Conservation (phyloP, 2,113 vertebrate species). For the Hoplias malabaricus region DNA sequence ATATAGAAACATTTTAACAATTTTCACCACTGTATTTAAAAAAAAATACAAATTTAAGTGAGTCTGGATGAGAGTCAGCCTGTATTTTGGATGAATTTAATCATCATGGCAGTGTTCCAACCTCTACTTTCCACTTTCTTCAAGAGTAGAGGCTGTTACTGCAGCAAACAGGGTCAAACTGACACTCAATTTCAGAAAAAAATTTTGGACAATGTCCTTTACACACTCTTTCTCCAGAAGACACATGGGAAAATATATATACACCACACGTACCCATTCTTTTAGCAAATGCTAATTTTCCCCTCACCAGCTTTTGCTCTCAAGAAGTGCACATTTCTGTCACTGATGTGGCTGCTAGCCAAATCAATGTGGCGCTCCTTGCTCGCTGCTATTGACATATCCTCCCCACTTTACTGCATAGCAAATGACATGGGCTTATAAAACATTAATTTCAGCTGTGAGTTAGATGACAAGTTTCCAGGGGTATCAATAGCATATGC, state of each 20-base stretch:
- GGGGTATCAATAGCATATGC: slow-evolving; percentile 24
- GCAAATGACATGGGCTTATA: slow-evolving; percentile 25
- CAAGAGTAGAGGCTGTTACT: too few relatives aligned
- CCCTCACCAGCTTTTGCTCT: not conserved
- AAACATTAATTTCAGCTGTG: slow-evolving; percentile 50
- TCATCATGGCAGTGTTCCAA: too few relatives aligned
- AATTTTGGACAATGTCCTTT: too few relatives aligned
- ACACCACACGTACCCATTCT: not conserved
- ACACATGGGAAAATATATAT: not conserved
- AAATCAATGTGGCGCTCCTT: slow-evolving; percentile 22
- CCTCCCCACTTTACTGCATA: slow-evolving; percentile 28
- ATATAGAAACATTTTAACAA: too few relatives aligned
- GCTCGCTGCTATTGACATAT: slow-evolving; percentile 17
- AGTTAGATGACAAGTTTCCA: slow-evolving; percentile 23
- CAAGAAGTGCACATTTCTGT: slow-evolving; percentile 13
- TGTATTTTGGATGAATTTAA: too few relatives aligned
- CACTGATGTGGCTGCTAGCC: not conserved
- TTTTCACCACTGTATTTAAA: too few relatives aligned
- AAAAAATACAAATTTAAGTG: too few relatives aligned
- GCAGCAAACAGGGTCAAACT: too few relatives aligned
- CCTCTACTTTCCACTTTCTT: too few relatives aligned
- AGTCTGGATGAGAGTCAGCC: too few relatives aligned
- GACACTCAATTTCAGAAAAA: too few relatives aligned
- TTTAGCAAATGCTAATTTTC: slow-evolving; percentile 13
- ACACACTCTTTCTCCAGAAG: not conserved